Evolutionary conservation across 2,113 vertebrate genomes (phyloP).

Genomic region (Onychostruthus taczanowskii): DNA sequence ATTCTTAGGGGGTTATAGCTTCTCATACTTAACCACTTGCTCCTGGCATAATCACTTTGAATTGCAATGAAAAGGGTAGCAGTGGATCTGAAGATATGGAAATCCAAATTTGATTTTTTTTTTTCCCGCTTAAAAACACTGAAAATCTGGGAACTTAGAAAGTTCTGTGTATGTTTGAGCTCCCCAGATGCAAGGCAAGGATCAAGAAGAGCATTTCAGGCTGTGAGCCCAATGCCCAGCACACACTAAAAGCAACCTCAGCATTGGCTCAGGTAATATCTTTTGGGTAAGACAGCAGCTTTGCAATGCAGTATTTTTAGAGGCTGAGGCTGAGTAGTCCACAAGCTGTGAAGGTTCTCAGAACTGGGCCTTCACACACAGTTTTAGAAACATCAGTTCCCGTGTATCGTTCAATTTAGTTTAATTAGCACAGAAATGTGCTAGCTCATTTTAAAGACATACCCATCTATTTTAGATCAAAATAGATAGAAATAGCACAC

Average conservation of each 20-base stretch:
- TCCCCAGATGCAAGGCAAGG: not conserved
- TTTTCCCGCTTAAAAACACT: not conserved
- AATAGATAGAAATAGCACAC: not conserved
- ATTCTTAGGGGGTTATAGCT: not conserved
- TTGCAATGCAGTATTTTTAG: not conserved
- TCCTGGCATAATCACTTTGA: not conserved
- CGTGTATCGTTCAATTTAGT: not conserved
- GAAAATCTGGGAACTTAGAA: not conserved
- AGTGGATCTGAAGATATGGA: not conserved
- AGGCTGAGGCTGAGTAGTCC: not conserved
- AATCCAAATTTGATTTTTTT: not conserved
- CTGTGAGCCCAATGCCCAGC: not conserved
- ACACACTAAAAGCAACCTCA: not conserved
- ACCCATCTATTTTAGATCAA: not conserved
- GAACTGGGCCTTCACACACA: not conserved
- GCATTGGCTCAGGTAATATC: not conserved
- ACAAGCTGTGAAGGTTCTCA: not conserved
- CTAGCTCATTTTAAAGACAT: not conserved
- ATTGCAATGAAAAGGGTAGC: not conserved
- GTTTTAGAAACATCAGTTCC: not conserved
- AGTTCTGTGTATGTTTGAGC: not conserved
- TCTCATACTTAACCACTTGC: not conserved
- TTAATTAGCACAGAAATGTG: slow-evolving; percentile 15
- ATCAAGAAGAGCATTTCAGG: not conserved
- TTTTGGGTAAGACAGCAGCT: not conserved